Evolutionary conservation across 1,140 invertebrate genomes (phyloP).

Genomic region (Magallana ariakensis): DNA sequence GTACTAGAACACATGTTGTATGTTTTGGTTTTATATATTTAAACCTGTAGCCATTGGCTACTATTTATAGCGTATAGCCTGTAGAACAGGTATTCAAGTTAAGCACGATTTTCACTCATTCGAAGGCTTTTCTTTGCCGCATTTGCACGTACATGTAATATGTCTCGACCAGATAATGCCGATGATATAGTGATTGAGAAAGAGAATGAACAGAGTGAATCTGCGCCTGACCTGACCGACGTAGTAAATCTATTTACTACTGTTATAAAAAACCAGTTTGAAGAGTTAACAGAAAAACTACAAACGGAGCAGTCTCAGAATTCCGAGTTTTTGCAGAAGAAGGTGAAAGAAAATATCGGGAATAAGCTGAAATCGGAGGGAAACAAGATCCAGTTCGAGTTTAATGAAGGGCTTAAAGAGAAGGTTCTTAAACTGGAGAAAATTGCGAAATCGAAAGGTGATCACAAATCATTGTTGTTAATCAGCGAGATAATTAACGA

Average conservation of each 20-base stretch:
- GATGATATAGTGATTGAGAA: not conserved
- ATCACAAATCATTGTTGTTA: not conserved
- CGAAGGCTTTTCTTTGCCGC: no score
- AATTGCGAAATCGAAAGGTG: not conserved
- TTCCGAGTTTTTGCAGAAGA: not conserved
- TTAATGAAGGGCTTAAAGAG: slow-evolving; percentile 23
- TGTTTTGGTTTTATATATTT: no score
- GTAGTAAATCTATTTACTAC: slow-evolving; percentile 3
- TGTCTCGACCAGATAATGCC: no score
- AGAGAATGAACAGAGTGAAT: not conserved
- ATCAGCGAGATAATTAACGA: not conserved
- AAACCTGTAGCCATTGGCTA: no score
- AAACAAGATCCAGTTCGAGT: slow-evolving; percentile 17
- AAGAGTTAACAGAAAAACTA: not conserved
- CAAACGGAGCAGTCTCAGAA: not conserved
- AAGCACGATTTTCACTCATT: no score
- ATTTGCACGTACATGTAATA: no score
- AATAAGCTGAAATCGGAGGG: slow-evolving; percentile 9
- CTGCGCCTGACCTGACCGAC: not conserved
- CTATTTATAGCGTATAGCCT: no score
- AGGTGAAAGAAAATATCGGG: slow-evolving; percentile 10
- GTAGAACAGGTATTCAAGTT: no score
- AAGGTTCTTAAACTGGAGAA: not conserved
- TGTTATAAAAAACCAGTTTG: slow-evolving; percentile 23
- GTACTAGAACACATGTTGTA: no score